Percentiles rank a stretch among this genome's conserved stretches.
Evolutionary conservation across 1,140 invertebrate genomes (phyloP).

Genomic region (Spodoptera litura): DNA sequence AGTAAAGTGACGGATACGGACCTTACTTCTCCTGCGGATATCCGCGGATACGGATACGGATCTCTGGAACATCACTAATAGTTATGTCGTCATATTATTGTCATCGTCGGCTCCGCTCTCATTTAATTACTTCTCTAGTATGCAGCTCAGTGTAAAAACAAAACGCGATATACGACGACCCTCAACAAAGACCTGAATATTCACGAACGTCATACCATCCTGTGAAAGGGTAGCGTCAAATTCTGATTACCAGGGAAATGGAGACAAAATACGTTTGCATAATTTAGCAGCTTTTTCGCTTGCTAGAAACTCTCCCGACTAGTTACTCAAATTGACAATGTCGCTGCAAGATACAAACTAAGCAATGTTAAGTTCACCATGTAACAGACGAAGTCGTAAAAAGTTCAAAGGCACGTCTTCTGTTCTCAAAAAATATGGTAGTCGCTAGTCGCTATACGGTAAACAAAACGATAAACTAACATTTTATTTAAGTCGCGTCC

Average conservation of each 20-base stretch:
- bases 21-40: no score
- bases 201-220: conserved; percentile 6
- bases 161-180: no score
- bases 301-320: no score
- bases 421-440: conserved; percentile 61
- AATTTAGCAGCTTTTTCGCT: not conserved
- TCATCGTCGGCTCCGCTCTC: no score
- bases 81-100: no score
- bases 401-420: conserved; percentile 55
- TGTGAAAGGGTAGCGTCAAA: not conserved
- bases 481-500: conserved; percentile 59
- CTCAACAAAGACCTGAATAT: not conserved
- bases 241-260: conserved; percentile 3
- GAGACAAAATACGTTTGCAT: not conserved
- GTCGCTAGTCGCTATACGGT: conserved; percentile 66
- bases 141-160: no score
- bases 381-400: conserved; percentile 58
- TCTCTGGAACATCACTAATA: no score
- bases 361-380: conserved; percentile 32
- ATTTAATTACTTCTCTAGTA: no score
- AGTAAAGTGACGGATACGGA: no score
- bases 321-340: not conserved
- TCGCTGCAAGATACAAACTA: not conserved
- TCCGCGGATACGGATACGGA: no score
- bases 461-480: conserved; percentile 79